Percentiles rank a stretch among this genome's conserved stretches.
These are phyloP conservation scores for Dicaeum eximium DNA, from an alignment of 2,113 vertebrate genomes.

Conservation along the genomic window DNA sequence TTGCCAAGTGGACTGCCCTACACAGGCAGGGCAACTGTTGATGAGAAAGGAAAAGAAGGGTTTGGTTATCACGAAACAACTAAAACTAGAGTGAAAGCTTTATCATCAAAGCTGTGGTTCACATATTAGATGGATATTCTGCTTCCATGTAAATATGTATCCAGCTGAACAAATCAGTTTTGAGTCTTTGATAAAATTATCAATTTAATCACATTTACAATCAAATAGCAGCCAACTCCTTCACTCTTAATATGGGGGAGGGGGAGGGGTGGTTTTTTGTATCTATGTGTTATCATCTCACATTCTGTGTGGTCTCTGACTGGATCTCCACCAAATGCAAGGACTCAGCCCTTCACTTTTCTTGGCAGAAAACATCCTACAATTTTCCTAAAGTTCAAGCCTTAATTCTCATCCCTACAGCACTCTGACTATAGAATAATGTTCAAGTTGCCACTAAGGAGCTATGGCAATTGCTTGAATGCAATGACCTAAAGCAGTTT, in stretches of 20 bases:
- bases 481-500: background rate
- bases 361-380: background rate
- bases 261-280: too few species aligned
- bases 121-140: background rate
- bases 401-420: background rate
- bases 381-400: background rate
- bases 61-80: background rate
- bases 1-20: background rate
- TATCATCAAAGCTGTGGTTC: background rate
- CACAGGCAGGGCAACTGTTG: background rate
- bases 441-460: background rate
- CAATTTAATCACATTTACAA: background rate
- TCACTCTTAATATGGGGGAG: accelerated
- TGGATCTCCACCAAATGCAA: background rate
- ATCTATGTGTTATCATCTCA: background rate
- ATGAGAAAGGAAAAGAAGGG: background rate
- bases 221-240: background rate
- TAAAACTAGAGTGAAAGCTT: background rate
- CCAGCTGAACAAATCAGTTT: background rate
- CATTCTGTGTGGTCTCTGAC: background rate
- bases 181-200: background rate
- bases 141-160: background rate
- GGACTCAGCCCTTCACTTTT: background rate
- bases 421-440: background rate
- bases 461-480: background rate